Base-by-base conservation (phyloP, 2,113 vertebrate genomes). In the Leiothrix lutea region DNA sequence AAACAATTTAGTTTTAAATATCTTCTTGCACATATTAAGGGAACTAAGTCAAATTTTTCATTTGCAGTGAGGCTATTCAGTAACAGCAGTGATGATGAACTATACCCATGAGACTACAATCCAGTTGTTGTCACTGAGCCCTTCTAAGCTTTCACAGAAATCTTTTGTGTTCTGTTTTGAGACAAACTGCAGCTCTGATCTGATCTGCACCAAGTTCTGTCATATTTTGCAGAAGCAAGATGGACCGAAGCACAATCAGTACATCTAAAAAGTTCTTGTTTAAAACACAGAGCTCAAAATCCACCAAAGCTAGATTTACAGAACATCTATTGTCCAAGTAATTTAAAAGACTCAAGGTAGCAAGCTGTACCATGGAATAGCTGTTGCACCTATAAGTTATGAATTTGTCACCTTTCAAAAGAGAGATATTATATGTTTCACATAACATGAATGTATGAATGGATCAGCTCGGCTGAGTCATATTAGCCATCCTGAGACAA, bases 371-470 rank as follows among this genome's bases (percentile, higher is more conserved):
- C n/a, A 50, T 3, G 38, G 22, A 54, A 74, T 3, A 53, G 47
- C 11, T 72, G 28, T 26, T 72, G n/a, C 40, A 60, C 14, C 40
- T 54, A 11, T 17, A 16, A 0, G 0, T 65, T 48, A 51, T 4
- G 12, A 73, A 22, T 58, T n/a, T 77, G 21, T 26, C 36, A 53
- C 18, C 42, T 95, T 77, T 54, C 67, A 48, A 36, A 61, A 50
- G 24, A 40, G 44, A 75, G 8, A 33, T 12, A 35, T 28, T 20
- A 26, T 5, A 48, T 1, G 0, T 70, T 88, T 56, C 54, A 53
- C 3, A 0, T 21, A 75, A 47, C 1, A 5, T 45, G 28, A 7
- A 36, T 24, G 16, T 50, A 38, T 15, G 44, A 64, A 60, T 6
- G 64, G n/a, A 72, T 44, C 54, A n/a, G 18, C 9, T 38, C 26